Evolutionary conservation across 2,888 invertebrate genomes (phyloP), one percentile per base, ranked within the genome.

Genomic region (Parapristionchus giblindavisi): DNA sequence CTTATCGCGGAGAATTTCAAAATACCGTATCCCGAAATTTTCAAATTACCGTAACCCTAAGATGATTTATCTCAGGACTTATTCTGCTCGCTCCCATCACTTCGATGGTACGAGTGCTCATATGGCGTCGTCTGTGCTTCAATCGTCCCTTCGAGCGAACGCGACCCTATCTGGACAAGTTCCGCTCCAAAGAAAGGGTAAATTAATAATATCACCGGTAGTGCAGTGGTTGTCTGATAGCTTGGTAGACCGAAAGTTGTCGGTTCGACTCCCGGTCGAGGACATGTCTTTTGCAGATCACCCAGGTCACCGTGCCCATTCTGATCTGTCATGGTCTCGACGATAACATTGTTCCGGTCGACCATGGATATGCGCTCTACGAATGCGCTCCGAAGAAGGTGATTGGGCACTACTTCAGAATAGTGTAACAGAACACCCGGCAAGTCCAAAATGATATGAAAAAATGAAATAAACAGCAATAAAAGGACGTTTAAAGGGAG

Each of bases 291-390:
- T 27, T 61, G 60, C 74, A 83, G 80, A 83, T 84, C 32, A 75
- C 65, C 11, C 75, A 78, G 21, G 76, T 85, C n/a, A 34, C 71
- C 17, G 73, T 79, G 14, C 83, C 82, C 1, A 76, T 81, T 2
- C 77, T 85, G 21, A 75, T 84, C n/a, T 78, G 81, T 21, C 85
- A 85, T 61, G 85, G 85, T n/a, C 75, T 72, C 24, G 74, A 78
- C 17, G 85, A 85, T 68, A 48, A 60, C 8, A 77, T 83, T 29
- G 82, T 84, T 1, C 83, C 83, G 11, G 74, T 84, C 29, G 75
- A 75, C 32, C 84, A 85, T 75, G 83, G 83, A 11, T 51, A 81
- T 52, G 43, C 78, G 8, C 40, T 85, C 0, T 78, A 79, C 61
- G 75, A 75, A 11, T 36, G 51, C 14, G 68, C 75, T 14, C 63